phyloP scores from a whole-genome alignment of 1,140 invertebrate genomes.

The Procambarus virginalis region DNA sequence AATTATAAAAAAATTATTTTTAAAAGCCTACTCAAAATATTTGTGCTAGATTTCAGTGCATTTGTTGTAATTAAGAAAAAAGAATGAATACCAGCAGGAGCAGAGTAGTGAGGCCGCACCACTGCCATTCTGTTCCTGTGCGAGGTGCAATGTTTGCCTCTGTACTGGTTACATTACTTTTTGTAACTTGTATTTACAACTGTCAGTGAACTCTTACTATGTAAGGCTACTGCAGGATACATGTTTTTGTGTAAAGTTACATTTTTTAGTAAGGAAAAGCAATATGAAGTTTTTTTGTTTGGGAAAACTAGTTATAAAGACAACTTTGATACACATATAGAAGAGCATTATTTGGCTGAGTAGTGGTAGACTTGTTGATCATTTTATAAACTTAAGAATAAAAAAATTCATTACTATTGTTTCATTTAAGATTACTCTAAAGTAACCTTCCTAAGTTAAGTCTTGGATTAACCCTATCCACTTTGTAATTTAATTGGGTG shows the following conservation, averaged over 20 bases:
- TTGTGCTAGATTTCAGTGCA: neutral
- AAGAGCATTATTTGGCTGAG: slow-evolving; percentile 11
- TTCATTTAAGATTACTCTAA: neutral
- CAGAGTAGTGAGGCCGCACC: neutral
- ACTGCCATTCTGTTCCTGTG: neutral
- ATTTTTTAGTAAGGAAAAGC: neutral
- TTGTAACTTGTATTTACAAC: slow-evolving; percentile 8
- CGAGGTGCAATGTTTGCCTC: neutral
- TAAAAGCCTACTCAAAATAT: neutral
- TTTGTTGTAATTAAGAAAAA: neutral
- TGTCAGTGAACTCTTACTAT: slow-evolving; percentile 8
- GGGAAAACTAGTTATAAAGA: neutral
- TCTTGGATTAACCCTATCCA: too few species aligned
- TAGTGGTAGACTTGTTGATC: slow-evolving; percentile 4
- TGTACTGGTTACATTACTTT: neutral
- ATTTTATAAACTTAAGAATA: slow-evolving; percentile 19
- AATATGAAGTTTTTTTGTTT: neutral
- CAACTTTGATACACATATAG: slow-evolving; percentile 6
- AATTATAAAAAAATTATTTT: too few species aligned
- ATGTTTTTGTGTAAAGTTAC: neutral
- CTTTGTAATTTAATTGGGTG: too few species aligned
- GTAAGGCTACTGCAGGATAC: slow-evolving; percentile 4
- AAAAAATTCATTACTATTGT: slow-evolving; percentile 4
- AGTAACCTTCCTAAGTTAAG: too few species aligned
- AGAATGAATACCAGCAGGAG: neutral